Evolutionary conservation across 1,140 invertebrate species (phyloP), one percentile per base, ranked within the genome.

Genomic region (Belonocnema kinseyi): DNA sequence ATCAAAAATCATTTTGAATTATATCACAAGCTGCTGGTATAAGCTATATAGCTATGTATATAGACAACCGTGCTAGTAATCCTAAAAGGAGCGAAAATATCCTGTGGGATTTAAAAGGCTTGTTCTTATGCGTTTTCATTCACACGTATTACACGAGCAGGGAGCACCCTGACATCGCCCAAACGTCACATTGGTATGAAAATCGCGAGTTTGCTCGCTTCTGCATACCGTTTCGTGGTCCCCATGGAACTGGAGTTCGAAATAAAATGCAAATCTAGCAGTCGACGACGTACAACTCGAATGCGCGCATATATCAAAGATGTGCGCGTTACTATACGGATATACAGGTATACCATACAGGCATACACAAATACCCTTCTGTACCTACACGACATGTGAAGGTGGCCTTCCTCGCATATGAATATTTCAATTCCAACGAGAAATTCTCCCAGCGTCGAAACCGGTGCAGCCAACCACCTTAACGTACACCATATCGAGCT

Each of bases 221-320:
- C 75, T 78, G 77, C 80, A 83, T 80, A 82, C 77, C 78, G 79
- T 78, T 77, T 72, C 80, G 77, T 77, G 82, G 80, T 84, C 82
- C 77, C 79, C 77, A 80, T 61, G 80, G 80, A 80, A 77, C 75
- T 72, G 75, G 77, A 84, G 77, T 82, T 84, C 72, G 80, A 82
- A 84, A 84, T 82, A 84, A 82, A 80, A 84, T 84, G 82, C 77
- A 84, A 84, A 84, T 84, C 76, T 74, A 79, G 76, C 77, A 76
- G 75, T 54, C 79, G 78, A 78, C 76, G 79, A 80, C 76, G 78
- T 79, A 78, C 74, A 70, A 61, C 71, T 74, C 72, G 74, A 58
- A 72, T 66, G 61, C 61, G 46, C 26, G 61, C 61, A 66, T 66
- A 66, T 66, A 66, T 66, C 61, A 66, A 66, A 66, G 61, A 66